phyloP scores from a whole-genome alignment of 2,113 vertebrate species.

The Picathartes gymnocephalus region DNA sequence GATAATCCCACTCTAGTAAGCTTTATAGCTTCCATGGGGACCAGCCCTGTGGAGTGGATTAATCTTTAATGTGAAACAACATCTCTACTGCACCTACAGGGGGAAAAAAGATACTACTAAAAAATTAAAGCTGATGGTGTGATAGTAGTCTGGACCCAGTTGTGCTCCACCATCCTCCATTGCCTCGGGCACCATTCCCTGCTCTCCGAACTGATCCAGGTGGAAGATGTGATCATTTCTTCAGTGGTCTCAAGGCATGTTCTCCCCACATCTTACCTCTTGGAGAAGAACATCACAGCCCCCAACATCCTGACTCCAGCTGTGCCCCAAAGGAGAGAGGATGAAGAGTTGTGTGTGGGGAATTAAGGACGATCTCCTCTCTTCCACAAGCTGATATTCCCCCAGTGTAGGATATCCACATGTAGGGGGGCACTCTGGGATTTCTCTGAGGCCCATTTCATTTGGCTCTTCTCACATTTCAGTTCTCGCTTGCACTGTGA shows the following conservation, averaged over 20 bases:
- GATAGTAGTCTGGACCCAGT: slow-evolving; percentile 24
- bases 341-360: neutral
- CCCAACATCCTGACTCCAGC: neutral
- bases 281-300: neutral
- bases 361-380: neutral
- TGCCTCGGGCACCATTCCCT: neutral
- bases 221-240: neutral
- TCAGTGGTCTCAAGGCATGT: neutral
- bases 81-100: slow-evolving; percentile 50
- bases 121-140: slow-evolving; percentile 57
- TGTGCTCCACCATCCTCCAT: neutral
- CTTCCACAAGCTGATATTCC: neutral
- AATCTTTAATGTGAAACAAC: slow-evolving; percentile 60
- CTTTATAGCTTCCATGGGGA: slow-evolving; percentile 41
- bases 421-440: neutral
- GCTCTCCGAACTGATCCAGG: neutral
- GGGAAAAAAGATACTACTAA: slow-evolving; percentile 53
- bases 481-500: neutral
- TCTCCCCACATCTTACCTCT: neutral
- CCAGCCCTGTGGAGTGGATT: slow-evolving; percentile 25
- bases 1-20: slow-evolving; percentile 34
- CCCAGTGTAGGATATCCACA: neutral
- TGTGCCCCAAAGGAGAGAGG: neutral
- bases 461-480: neutral
- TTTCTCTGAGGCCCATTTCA: neutral